phyloP scores from a whole-genome alignment of 2,113 vertebrate genomes.

The Morone chrysops region DNA sequence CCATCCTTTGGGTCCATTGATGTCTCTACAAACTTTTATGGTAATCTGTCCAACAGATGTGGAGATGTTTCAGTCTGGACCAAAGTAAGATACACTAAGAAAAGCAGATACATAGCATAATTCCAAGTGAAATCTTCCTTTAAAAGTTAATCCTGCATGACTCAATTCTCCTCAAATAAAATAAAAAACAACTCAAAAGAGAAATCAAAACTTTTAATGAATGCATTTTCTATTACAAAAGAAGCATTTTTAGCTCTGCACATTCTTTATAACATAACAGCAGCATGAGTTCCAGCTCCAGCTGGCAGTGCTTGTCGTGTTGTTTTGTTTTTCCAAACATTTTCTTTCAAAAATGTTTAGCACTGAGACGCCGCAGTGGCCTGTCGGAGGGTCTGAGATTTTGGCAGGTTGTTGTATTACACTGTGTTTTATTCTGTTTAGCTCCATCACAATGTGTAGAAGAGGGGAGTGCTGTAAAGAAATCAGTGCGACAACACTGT shows the following conservation, averaged over 20 bases:
- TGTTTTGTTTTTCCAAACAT: constrained; percentile 20
- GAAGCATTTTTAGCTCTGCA: background rate
- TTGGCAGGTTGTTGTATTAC: constrained; percentile 37
- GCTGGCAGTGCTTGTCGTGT: background rate
- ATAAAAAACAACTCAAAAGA: constrained; percentile 3
- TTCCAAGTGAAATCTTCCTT: background rate
- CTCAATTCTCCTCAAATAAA: background rate
- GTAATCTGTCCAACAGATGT: background rate
- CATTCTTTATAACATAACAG: background rate
- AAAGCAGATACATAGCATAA: background rate
- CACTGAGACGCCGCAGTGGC: background rate
- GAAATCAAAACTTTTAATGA: constrained; percentile 22
- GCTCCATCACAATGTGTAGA: constrained; percentile 5
- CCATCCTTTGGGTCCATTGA: no score
- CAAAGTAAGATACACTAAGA: background rate
- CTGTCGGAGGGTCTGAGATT: constrained; percentile 8
- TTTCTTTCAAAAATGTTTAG: constrained; percentile 34
- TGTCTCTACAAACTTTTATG: background rate
- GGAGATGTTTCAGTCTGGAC: background rate
- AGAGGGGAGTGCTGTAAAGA: constrained; percentile 16
- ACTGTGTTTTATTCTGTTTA: constrained; percentile 41
- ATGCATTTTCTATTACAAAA: background rate
- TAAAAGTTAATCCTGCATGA: background rate
- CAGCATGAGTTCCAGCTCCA: constrained; percentile 3
- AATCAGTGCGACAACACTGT: constrained; percentile 53